Conservation (phyloP, 2,797 vertebrate genomes). For the Enteromius trimaculatus region DNA sequence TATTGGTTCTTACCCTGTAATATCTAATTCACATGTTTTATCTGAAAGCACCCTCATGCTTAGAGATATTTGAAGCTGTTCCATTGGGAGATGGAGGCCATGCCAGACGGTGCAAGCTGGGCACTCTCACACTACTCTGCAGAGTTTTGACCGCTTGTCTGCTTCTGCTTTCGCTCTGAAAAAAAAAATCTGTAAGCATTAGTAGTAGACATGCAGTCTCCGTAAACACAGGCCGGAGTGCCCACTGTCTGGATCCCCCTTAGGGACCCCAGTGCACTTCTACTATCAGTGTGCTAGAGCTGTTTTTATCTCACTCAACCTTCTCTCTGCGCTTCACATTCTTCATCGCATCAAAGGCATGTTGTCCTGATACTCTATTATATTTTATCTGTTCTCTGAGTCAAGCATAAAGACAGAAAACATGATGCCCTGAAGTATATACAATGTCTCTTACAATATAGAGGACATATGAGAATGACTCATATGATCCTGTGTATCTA, state of each 20-base stretch:
- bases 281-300: neutral
- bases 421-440: neutral
- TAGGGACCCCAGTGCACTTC: slow-evolving; percentile 19
- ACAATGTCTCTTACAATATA: neutral
- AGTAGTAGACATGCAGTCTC: slow-evolving; percentile 2
- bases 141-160: slow-evolving; percentile 15
- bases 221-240: neutral
- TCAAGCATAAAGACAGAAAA: slow-evolving; percentile 16
- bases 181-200: neutral
- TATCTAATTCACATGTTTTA: slow-evolving; percentile 1
- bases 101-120: neutral
- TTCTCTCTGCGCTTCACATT: slow-evolving; percentile 10
- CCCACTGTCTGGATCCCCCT: slow-evolving; percentile 12
- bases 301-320: slow-evolving; percentile 21
- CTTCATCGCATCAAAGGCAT: neutral
- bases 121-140: neutral
- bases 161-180: neutral
- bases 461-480: neutral
- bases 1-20: neutral
- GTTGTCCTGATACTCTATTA: slow-evolving; percentile 13
- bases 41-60: slow-evolving; percentile 12
- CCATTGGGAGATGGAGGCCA: neutral
- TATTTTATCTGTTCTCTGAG: slow-evolving; percentile 13
- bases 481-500: neutral
- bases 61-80: neutral